Percentiles rank a stretch among this genome's conserved stretches.
Evolutionary conservation across 2,113 vertebrate species (phyloP).

Genomic region (Lampris megalopsis): DNA sequence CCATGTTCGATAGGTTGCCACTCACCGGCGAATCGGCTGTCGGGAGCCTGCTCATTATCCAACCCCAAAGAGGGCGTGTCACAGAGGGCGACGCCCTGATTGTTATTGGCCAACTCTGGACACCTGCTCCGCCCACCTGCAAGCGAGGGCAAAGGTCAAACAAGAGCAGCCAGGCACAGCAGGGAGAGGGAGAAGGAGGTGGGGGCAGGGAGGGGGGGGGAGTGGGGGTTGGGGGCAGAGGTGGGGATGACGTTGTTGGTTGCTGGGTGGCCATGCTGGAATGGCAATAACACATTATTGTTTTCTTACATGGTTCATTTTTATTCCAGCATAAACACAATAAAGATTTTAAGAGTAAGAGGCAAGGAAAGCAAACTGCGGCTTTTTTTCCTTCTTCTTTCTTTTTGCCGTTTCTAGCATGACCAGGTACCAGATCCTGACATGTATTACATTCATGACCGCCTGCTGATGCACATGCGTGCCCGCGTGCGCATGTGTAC

Average conservation of each 20-base stretch:
- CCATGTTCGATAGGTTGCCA: constrained; percentile 93
- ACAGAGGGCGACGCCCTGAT: constrained; percentile 91
- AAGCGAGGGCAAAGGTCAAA: constrained; percentile 88
- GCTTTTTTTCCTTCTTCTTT: no score
- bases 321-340: background rate
- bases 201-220: constrained; percentile 10
- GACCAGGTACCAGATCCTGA: constrained; percentile 20
- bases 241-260: constrained; percentile 29
- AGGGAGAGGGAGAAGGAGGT: constrained; percentile 34
- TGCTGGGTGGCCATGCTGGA: constrained; percentile 59
- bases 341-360: background rate
- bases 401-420: constrained; percentile 41
- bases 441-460: constrained; percentile 27
- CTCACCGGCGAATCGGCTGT: constrained; percentile 98
- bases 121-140: constrained; percentile 88
- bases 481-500: constrained; percentile 28
- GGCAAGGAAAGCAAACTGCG: no score
- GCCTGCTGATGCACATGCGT: constrained; percentile 22
- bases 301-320: background rate
- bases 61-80: constrained; percentile 93
- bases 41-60: constrained; percentile 99
- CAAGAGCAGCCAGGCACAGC: constrained; percentile 84
- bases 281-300: constrained; percentile 28
- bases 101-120: constrained; percentile 99
- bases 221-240: constrained; percentile 27